Conservation (phyloP, 2,797 vertebrate species). For the Pseudochaenichthys georgianus region DNA sequence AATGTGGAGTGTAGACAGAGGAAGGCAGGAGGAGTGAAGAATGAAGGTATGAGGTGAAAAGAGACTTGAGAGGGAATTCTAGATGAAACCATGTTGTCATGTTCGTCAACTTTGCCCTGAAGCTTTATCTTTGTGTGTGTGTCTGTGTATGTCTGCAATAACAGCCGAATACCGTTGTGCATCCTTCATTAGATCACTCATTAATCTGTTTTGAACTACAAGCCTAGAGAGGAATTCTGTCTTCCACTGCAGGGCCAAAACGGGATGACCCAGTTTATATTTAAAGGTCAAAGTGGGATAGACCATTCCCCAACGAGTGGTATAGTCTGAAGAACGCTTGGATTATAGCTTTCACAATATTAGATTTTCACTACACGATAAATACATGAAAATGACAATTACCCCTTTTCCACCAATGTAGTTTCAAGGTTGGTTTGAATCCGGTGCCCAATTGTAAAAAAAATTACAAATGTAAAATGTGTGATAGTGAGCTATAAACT, state of each 20-base stretch:
- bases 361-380: no score
- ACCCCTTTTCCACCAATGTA: no score
- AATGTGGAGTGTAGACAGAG: constrained; percentile 6
- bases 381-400: no score
- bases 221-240: not conserved
- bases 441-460: no score
- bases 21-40: not conserved
- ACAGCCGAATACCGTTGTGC: constrained; percentile 34
- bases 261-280: not conserved
- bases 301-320: not conserved
- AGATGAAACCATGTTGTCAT: constrained; percentile 44
- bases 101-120: constrained; percentile 44
- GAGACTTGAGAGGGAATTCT: constrained; percentile 38
- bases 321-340: not conserved
- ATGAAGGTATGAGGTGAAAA: not conserved
- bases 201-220: constrained; percentile 28
- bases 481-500: no score
- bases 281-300: not conserved
- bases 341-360: no score
- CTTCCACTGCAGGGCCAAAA: constrained; percentile 2
- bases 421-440: no score
- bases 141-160: not conserved
- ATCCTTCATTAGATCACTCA: constrained; percentile 26
- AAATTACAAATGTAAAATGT: no score
- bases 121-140: constrained; percentile 18